These are phyloP conservation scores for Proctacanthus coquilletti DNA, from an alignment of 1,140 invertebrate species.

Conservation along the genomic window DNA sequence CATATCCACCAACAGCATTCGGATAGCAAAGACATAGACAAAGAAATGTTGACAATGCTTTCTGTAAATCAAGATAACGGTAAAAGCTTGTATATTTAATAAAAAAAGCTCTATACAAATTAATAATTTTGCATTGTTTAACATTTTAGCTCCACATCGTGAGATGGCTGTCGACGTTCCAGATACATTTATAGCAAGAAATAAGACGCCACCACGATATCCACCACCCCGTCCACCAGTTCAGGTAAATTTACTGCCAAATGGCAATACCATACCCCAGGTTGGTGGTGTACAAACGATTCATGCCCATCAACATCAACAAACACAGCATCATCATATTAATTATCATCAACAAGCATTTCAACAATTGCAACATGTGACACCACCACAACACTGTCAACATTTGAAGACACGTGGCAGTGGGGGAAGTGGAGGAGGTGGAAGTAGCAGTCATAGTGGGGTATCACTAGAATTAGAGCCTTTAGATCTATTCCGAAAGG, in stretches of 20 bases:
- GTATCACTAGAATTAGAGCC: slow-evolving; percentile 14
- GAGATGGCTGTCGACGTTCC: slow-evolving; percentile 99
- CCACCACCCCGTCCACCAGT: slow-evolving; percentile 51
- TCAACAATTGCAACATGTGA: slow-evolving; percentile 2
- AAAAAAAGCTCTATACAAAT: too few species aligned
- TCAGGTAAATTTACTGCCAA: slow-evolving; percentile 18
- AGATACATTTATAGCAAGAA: slow-evolving; percentile 79
- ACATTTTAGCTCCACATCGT: slow-evolving; percentile 55
- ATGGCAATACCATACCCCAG: not conserved
- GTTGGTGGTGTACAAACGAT: too few species aligned
- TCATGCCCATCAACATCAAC: slow-evolving; percentile 9
- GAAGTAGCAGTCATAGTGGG: not conserved
- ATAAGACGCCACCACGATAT: slow-evolving; percentile 84
- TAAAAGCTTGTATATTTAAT: slow-evolving; percentile 11
- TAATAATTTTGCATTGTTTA: not conserved
- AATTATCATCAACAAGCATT: slow-evolving; percentile 7
- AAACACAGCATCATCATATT: slow-evolving; percentile 11
- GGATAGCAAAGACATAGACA: slow-evolving; percentile 34
- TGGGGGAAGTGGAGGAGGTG: not conserved
- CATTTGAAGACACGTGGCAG: slow-evolving; percentile 4
- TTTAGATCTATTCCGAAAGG: slow-evolving; percentile 18
- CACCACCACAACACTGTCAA: slow-evolving; percentile 10
- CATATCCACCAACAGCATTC: slow-evolving; percentile 26
- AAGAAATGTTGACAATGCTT: slow-evolving; percentile 52
- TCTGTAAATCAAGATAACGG: slow-evolving; percentile 48